Percentiles rank a stretch among this genome's conserved stretches.
phyloP scores from a whole-genome alignment of 2,797 vertebrate genomes.

The Tangara arthus region DNA sequence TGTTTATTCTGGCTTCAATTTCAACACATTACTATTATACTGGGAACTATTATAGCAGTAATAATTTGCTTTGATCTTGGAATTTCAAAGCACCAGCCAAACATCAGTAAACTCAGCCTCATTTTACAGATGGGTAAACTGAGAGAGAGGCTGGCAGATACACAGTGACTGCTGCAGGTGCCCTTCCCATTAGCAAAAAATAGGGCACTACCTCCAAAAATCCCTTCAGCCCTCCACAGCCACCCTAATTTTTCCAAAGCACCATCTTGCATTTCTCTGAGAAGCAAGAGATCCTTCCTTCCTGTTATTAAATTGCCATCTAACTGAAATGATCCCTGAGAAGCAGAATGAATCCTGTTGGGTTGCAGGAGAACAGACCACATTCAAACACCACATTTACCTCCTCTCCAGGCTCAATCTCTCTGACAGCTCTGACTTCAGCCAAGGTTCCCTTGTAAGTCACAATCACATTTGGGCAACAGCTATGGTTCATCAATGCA shows the following conservation, averaged over 20 bases:
- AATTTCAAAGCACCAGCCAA: constrained; percentile 58
- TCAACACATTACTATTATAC: constrained; percentile 25
- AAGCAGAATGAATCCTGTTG: neutral
- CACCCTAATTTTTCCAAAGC: neutral
- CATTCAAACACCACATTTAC: constrained; percentile 72
- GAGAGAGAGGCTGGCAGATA: neutral
- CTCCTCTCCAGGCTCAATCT: constrained; percentile 90
- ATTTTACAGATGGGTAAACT: constrained; percentile 38
- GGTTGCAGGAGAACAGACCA: fast-evolving
- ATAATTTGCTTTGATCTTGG: constrained; percentile 56
- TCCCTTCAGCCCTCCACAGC: neutral
- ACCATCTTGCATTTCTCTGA: neutral
- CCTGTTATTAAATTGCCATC: neutral
- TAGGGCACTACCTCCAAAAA: neutral
- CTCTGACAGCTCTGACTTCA: constrained; percentile 88
- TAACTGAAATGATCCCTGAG: neutral
- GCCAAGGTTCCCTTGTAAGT: constrained; percentile 88
- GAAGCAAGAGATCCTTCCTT: neutral
- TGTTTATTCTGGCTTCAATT: constrained; percentile 43
- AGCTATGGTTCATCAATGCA: constrained; percentile 95
- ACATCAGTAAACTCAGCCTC: constrained; percentile 19
- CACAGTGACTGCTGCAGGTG: neutral
- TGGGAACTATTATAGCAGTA: constrained; percentile 25
- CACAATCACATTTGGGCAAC: constrained; percentile 93
- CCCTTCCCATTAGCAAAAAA: neutral